Evolutionary conservation across 1,140 invertebrate species (phyloP).

Genomic region (Coptotermes formosanus): DNA sequence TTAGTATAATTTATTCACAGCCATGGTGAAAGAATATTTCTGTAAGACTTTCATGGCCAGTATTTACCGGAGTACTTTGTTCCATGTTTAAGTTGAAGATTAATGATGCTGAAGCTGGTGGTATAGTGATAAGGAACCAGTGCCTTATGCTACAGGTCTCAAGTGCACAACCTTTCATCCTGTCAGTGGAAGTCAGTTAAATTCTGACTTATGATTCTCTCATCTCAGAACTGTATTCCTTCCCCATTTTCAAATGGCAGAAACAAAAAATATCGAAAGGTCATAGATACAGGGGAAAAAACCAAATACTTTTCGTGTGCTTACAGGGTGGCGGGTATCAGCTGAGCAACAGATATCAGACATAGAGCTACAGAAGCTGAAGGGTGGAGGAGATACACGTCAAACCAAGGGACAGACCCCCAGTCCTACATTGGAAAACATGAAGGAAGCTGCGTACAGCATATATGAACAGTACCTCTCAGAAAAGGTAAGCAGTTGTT

Average conservation of each 20-base stretch:
- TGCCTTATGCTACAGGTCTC: too few species aligned
- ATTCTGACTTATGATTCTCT: background rate
- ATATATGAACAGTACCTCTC: conserved; percentile 83
- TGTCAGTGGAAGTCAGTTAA: background rate
- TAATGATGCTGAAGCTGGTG: too few species aligned
- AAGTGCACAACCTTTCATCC: too few species aligned
- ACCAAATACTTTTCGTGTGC: conserved; percentile 17
- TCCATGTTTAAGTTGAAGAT: too few species aligned
- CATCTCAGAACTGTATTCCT: too few species aligned
- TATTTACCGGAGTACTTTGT: too few species aligned
- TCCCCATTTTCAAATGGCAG: too few species aligned
- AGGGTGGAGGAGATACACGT: conserved; percentile 42
- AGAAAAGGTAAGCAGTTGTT: conserved; percentile 57
- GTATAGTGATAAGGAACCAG: too few species aligned
- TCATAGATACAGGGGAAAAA: background rate
- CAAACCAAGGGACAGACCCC: conserved; percentile 37
- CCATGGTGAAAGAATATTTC: too few species aligned
- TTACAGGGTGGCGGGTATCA: conserved; percentile 69
- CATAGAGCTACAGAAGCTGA: conserved; percentile 55
- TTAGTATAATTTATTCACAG: too few species aligned
- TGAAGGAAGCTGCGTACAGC: conserved; percentile 72
- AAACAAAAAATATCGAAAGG: background rate
- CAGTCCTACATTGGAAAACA: conserved; percentile 55
- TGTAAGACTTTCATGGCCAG: too few species aligned
- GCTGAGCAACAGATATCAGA: conserved; percentile 74